A percentile compares a stretch with the other conserved stretches of the same genome.
Evolutionary conservation across 2,113 vertebrate species (phyloP).

Genomic region (Tyto alba): DNA sequence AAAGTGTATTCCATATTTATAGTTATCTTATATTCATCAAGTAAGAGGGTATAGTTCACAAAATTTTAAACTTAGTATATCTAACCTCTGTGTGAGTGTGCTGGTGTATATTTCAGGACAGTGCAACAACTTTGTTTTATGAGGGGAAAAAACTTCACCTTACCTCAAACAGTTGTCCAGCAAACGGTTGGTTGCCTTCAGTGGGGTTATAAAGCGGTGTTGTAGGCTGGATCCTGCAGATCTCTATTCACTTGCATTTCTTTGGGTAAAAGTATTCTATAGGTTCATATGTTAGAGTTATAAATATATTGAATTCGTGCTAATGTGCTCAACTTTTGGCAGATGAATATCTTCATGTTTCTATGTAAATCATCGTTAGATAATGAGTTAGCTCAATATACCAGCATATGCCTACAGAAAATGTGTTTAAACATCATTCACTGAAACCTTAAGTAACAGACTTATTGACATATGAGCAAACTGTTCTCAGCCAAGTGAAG

Average conservation of each 20-base stretch:
- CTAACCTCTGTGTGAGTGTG: background rate
- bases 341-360: conserved; percentile 26
- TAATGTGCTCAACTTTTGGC: conserved; percentile 21
- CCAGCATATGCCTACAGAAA: conserved; percentile 46
- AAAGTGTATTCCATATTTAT: background rate
- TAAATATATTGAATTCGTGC: conserved; percentile 1
- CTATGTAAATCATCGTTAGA: conserved; percentile 30
- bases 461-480: background rate
- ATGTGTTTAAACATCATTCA: conserved; percentile 43
- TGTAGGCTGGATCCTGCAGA: background rate
- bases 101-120: background rate
- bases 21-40: background rate
- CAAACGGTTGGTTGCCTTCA: background rate
- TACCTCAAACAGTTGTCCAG: background rate
- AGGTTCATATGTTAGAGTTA: background rate
- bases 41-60: background rate
- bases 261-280: background rate
- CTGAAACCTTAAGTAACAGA: conserved; percentile 12
- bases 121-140: background rate
- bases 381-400: conserved; percentile 30
- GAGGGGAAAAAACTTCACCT: background rate
- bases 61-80: background rate
- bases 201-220: rapidly evolving
- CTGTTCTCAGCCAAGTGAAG: background rate
- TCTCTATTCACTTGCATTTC: background rate